phyloP scores from a whole-genome alignment of 2,797 vertebrate species.

The Artibeus jamaicensis region DNA sequence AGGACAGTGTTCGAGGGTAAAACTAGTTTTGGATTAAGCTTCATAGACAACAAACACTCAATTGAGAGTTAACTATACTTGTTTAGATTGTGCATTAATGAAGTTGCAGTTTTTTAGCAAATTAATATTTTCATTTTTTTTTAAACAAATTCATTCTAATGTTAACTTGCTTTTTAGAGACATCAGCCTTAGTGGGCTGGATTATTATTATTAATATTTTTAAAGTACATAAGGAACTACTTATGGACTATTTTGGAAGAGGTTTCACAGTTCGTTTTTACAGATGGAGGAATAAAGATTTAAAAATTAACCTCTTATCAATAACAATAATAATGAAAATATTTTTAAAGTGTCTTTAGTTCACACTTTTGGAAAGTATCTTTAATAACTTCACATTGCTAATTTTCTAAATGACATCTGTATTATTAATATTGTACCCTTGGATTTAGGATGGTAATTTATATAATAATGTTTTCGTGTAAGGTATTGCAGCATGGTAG shows the following conservation, averaged over 20 bases:
- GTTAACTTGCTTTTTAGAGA: conserved; percentile 36
- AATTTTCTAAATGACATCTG: conserved; percentile 10
- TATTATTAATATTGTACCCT: conserved; percentile 22
- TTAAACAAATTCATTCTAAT: neutral
- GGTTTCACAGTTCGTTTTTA: conserved; percentile 43
- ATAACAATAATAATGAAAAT: conserved; percentile 33
- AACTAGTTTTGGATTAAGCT: conserved; percentile 29
- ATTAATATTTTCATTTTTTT: neutral
- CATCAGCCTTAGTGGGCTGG: conserved; percentile 16
- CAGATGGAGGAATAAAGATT: conserved; percentile 37
- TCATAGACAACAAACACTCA: conserved; percentile 26
- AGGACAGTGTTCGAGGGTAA: conserved; percentile 4
- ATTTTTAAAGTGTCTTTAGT: conserved; percentile 36
- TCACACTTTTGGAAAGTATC: conserved; percentile 48
- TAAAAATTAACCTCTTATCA: conserved; percentile 22
- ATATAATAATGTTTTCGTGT: conserved; percentile 33
- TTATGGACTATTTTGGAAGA: conserved; percentile 59
- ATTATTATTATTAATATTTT: conserved; percentile 51
- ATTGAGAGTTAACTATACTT: conserved; percentile 68
- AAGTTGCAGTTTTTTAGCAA: conserved; percentile 27
- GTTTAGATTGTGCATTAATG: conserved; percentile 30
- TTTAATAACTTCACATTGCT: conserved; percentile 45
- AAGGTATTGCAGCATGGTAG: conserved; percentile 37
- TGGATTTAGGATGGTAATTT: conserved; percentile 34
- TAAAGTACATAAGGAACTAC: neutral